A percentile compares a stretch with the other conserved stretches of the same genome.
These are phyloP conservation scores for Halictus quadricinctus DNA, from an alignment of 2,888 invertebrate genomes.

Conservation along the genomic window DNA sequence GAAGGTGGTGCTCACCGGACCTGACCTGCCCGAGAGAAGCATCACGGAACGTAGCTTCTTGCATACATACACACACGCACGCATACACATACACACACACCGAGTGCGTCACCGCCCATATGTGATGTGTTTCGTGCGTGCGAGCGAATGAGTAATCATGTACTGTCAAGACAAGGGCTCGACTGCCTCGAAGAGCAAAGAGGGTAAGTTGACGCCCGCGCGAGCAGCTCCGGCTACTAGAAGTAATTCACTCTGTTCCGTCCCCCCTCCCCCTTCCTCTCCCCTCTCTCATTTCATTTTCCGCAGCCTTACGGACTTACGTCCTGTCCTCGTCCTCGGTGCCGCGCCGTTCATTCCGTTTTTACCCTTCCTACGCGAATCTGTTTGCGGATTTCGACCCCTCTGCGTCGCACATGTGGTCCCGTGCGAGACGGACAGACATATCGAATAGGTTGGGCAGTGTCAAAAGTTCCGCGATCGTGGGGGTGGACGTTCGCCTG, in stretches of 20 bases:
- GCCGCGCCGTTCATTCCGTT: constrained; percentile 21
- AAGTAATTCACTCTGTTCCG: constrained; percentile 31
- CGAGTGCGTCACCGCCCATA: constrained; percentile 76
- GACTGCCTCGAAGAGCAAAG: constrained; percentile 79
- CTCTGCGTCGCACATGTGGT: constrained; percentile 49
- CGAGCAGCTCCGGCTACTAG: constrained; percentile 52
- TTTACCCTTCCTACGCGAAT: constrained; percentile 24
- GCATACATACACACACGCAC: constrained; percentile 35
- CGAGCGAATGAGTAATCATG: constrained; percentile 80
- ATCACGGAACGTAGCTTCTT: constrained; percentile 50
- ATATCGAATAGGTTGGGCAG: constrained; percentile 58
- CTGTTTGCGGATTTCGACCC: constrained; percentile 9
- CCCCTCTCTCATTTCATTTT: constrained; percentile 27
- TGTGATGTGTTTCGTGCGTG: constrained; percentile 76
- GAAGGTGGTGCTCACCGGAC: constrained; percentile 63
- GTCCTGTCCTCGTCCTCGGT: constrained; percentile 15
- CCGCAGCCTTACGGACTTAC: constrained; percentile 41
- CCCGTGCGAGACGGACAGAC: constrained; percentile 13
- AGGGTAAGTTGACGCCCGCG: constrained; percentile 76
- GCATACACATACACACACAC: constrained; percentile 40
- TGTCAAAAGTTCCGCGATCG: constrained; percentile 67
- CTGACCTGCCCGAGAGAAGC: constrained; percentile 66
- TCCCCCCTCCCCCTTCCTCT: constrained; percentile 7
- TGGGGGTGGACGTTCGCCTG: constrained; percentile 55
- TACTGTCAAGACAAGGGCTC: constrained; percentile 81